A percentile compares a stretch with the other conserved stretches of the same genome.
These are phyloP conservation scores for Drosophila watanabei DNA, from an alignment of 1,140 invertebrate genomes.

Conservation along the genomic window DNA sequence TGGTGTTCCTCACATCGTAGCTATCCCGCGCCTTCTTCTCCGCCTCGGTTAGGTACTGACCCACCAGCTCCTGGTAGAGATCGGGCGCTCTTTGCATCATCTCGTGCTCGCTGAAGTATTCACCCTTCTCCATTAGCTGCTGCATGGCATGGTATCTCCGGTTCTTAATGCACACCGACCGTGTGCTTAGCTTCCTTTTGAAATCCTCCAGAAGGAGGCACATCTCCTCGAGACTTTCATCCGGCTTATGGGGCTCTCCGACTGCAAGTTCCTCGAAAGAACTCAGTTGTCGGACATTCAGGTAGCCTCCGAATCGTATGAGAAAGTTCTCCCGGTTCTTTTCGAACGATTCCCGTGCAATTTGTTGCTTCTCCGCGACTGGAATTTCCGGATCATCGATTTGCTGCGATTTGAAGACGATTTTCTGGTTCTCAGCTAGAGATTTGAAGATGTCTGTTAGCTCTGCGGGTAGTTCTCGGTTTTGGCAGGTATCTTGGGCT, in stretches of 20 bases:
- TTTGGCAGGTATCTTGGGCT: not conserved
- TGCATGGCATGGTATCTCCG: constrained; percentile 93
- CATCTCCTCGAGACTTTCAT: constrained; percentile 87
- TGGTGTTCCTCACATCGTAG: constrained; percentile 87
- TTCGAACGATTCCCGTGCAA: constrained; percentile 89
- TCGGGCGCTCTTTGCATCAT: constrained; percentile 97
- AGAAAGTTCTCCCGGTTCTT: constrained; percentile 90
- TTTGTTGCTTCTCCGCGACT: constrained; percentile 89
- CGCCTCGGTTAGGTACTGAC: constrained; percentile 92
- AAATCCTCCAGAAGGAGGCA: constrained; percentile 88
- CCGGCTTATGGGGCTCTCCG: constrained; percentile 29
- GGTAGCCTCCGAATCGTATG: constrained; percentile 90
- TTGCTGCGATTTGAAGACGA: constrained; percentile 92
- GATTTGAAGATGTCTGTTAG: constrained; percentile 67
- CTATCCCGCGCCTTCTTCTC: constrained; percentile 90
- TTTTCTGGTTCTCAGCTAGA: constrained; percentile 78
- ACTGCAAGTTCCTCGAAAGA: constrained; percentile 88
- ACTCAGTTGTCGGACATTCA: constrained; percentile 89
- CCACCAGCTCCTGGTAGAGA: constrained; percentile 95
- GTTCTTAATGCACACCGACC: constrained; percentile 90
- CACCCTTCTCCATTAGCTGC: constrained; percentile 90
- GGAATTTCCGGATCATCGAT: constrained; percentile 91
- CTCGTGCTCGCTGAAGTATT: constrained; percentile 95
- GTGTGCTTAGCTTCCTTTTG: constrained; percentile 86
- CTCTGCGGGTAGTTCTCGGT: constrained; percentile 24